phyloP scores from a whole-genome alignment of 2,113 vertebrate species.

The Ictalurus punctatus region DNA sequence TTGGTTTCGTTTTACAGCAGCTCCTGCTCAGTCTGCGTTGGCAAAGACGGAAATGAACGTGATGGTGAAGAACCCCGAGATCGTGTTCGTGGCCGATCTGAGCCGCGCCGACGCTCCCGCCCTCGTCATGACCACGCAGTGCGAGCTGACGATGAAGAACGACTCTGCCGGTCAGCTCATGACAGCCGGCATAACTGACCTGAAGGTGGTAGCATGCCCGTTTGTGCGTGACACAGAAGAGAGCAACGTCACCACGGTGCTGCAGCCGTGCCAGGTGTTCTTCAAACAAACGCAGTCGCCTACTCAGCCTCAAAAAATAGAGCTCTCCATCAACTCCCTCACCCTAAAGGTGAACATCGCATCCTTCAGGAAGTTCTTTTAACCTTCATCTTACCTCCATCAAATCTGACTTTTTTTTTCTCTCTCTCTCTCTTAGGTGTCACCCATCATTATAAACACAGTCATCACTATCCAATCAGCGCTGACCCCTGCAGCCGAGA shows the following conservation, averaged over 20 bases:
- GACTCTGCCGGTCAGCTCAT: constrained; percentile 73
- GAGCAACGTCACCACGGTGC: constrained; percentile 84
- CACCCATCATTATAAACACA: constrained; percentile 97
- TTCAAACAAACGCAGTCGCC: constrained; percentile 76
- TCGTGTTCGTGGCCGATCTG: constrained; percentile 96
- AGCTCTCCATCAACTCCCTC: constrained; percentile 83
- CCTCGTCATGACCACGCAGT: constrained; percentile 88
- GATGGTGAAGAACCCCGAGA: constrained; percentile 88
- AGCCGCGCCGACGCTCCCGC: constrained; percentile 88
- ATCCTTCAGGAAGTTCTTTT: not conserved
- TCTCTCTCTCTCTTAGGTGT: constrained; percentile 77
- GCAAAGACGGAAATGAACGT: constrained; percentile 84
- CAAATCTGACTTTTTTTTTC: not conserved
- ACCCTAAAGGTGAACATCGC: constrained; percentile 79
- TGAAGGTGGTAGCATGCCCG: constrained; percentile 89
- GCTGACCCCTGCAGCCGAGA: constrained; percentile 81
- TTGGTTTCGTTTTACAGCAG: constrained; percentile 48
- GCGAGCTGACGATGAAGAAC: constrained; percentile 82
- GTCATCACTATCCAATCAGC: constrained; percentile 93
- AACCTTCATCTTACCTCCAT: not conserved
- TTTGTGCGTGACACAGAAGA: constrained; percentile 84
- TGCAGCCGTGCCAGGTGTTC: constrained; percentile 91
- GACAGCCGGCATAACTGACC: constrained; percentile 84
- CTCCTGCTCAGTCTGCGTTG: constrained; percentile 63
- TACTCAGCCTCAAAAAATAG: constrained; percentile 78